phyloP scores from a whole-genome alignment of 2,888 invertebrate species.

The Trilocha varians region DNA sequence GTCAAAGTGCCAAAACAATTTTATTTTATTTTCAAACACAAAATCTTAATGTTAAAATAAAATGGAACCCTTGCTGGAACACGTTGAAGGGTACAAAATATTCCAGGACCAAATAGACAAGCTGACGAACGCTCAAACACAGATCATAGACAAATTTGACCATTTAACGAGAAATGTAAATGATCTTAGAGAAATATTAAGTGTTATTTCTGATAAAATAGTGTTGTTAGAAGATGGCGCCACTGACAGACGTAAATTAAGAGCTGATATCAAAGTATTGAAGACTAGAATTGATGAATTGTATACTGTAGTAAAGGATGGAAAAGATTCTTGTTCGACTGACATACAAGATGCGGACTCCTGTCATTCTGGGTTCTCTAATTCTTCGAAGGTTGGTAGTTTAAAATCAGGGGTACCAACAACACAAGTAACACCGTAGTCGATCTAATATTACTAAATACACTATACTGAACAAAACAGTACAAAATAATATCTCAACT shows the following conservation, averaged over 20 bases:
- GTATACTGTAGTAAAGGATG: conserved; percentile 49
- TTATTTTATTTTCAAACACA: neutral
- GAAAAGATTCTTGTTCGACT: conserved; percentile 39
- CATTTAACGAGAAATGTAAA: conserved; percentile 40
- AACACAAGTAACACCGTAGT: no score
- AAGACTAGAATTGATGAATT: conserved; percentile 51
- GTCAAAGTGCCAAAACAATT: neutral
- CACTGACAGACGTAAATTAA: conserved; percentile 34
- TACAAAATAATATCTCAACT: no score
- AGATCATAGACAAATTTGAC: conserved; percentile 43
- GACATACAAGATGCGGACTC: conserved; percentile 47
- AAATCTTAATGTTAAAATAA: neutral
- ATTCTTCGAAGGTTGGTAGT: conserved; percentile 44
- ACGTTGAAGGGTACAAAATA: neutral
- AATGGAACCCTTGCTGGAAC: neutral
- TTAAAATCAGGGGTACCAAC: no score
- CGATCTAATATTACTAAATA: no score
- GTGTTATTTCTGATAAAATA: conserved; percentile 40
- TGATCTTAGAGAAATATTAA: conserved; percentile 31
- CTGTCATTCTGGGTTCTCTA: conserved; percentile 52
- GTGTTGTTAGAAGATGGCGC: conserved; percentile 34
- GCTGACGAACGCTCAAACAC: conserved; percentile 34
- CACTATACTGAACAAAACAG: no score
- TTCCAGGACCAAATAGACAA: conserved; percentile 42
- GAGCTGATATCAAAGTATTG: conserved; percentile 35